A percentile compares a stretch with the other conserved stretches of the same genome.
Evolutionary conservation across 2,797 vertebrate genomes (phyloP).

Genomic region (Gymnoscopelus braueri): DNA sequence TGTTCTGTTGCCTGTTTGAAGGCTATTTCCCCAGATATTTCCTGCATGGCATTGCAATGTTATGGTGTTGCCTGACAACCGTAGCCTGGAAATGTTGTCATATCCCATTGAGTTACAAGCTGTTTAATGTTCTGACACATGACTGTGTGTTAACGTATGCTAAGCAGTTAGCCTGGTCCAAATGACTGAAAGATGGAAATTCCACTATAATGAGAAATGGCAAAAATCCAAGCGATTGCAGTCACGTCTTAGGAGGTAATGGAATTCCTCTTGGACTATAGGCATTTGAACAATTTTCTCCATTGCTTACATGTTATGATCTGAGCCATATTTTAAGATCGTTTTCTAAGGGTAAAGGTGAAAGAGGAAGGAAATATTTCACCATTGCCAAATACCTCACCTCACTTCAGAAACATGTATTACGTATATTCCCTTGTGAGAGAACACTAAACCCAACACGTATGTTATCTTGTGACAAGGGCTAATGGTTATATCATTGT

Average conservation of each 20-base stretch:
- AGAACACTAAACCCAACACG: conserved; percentile 20
- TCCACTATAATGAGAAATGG: background rate
- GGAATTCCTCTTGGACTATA: background rate
- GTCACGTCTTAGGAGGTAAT: background rate
- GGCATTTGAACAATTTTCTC: background rate
- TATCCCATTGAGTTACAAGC: conserved; percentile 34
- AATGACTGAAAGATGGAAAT: background rate
- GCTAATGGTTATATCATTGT: conserved; percentile 19
- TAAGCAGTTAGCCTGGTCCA: conserved; percentile 4
- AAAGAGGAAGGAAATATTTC: background rate
- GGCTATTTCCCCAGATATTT: conserved; percentile 56
- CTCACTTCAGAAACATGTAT: conserved; percentile 29
- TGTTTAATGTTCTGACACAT: conserved; percentile 21
- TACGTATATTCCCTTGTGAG: conserved; percentile 24
- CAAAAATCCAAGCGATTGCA: background rate
- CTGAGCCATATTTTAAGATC: background rate
- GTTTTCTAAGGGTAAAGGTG: conserved; percentile 20
- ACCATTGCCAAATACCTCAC: conserved; percentile 1
- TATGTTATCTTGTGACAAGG: conserved; percentile 7
- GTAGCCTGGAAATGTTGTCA: conserved; percentile 28
- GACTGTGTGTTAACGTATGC: conserved; percentile 12
- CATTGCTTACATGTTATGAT: background rate
- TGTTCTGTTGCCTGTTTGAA: conserved; percentile 49
- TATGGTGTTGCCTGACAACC: conserved; percentile 66
- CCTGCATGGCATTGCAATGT: conserved; percentile 53